Evolutionary conservation across 37 sponge, comb jelly and placozoan genomes (phyloP), one percentile per base, ranked within the genome.

Genomic region (Amphimedon queenslandica): DNA sequence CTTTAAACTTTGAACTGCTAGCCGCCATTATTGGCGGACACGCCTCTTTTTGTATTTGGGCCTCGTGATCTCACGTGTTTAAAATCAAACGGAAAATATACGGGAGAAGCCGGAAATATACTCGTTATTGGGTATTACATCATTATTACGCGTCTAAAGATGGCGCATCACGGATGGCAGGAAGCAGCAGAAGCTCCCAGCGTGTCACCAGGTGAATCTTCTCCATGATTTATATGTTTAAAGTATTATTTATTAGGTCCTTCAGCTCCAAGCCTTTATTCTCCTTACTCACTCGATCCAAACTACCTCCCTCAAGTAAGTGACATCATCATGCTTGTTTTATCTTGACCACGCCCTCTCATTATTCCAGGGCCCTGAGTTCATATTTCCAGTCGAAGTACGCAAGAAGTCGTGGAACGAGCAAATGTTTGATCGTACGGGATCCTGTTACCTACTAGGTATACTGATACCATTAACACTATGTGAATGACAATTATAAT

Each of bases 211-310:
- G 53, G 53, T 47, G 13, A 47, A 18, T n/a, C n/a, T n/a, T n/a
- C n/a, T n/a, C n/a, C n/a, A n/a, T n/a, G n/a, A n/a, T n/a, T n/a
- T n/a, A n/a, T n/a, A n/a, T n/a, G n/a, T n/a, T n/a, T n/a, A n/a
- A n/a, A n/a, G n/a, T n/a, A n/a, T n/a, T n/a, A n/a, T n/a, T n/a
- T n/a, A n/a, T n/a, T n/a, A n/a, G n/a, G n/a, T n/a, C 13, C 53
- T 60, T 25, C 28, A 60, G 27, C 5, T 60, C 27, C 61, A 60
- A 6, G 27, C 21, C 27, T n/a, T 11, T 6, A n/a, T n/a, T 81
- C 82, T 69, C 90, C 90, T 1, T 90, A 90, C 42, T 80, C 86
- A 13, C 61, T 90, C 25, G 90, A 90, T 67, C 82, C 90, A 18
- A 18, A 61, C n/a, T 90, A 90, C 63, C 64, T 90, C 3, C 90